Percentiles rank a stretch among this genome's conserved stretches.
Conservation (phyloP, 2,113 vertebrate species). For the zebrafish (Danio rerio) region DNA sequence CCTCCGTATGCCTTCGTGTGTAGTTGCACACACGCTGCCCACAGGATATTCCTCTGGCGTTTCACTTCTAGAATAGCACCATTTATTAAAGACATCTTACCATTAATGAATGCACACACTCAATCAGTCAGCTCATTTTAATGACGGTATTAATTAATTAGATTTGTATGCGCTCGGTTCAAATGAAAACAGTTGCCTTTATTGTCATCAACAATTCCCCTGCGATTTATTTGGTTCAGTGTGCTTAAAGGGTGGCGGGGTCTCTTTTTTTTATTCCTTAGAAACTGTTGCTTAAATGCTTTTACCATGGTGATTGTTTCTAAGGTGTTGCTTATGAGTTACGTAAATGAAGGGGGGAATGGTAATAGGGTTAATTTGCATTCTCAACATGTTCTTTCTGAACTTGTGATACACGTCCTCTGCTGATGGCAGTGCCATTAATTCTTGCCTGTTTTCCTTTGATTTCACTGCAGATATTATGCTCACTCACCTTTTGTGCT, state of each 20-base stretch:
- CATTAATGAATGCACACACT: slow-evolving; percentile 1
- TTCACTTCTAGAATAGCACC: not conserved
- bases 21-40: not conserved
- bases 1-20: not conserved
- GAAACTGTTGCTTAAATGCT: slow-evolving; percentile 69
- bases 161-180: slow-evolving; percentile 1
- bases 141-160: slow-evolving; percentile 17
- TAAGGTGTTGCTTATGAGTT: slow-evolving; percentile 68
- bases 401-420: slow-evolving; percentile 47
- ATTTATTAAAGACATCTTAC: not conserved
- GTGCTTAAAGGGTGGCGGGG: slow-evolving; percentile 37
- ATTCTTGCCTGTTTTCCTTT: not conserved
- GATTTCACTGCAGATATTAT: slow-evolving; percentile 28
- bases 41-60: not conserved
- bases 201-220: slow-evolving; percentile 27
- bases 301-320: slow-evolving; percentile 74
- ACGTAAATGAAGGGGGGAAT: slow-evolving; percentile 60
- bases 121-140: slow-evolving; percentile 25
- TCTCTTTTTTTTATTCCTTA: slow-evolving; percentile 54
- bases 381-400: slow-evolving; percentile 52
- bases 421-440: slow-evolving; percentile 30
- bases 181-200: slow-evolving; percentile 15
- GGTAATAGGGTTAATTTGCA: slow-evolving; percentile 68
- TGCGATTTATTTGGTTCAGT: slow-evolving; percentile 27
- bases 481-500: not conserved